Conservation (phyloP, 2,888 invertebrate species). For the Flexamia atlantica region DNA sequence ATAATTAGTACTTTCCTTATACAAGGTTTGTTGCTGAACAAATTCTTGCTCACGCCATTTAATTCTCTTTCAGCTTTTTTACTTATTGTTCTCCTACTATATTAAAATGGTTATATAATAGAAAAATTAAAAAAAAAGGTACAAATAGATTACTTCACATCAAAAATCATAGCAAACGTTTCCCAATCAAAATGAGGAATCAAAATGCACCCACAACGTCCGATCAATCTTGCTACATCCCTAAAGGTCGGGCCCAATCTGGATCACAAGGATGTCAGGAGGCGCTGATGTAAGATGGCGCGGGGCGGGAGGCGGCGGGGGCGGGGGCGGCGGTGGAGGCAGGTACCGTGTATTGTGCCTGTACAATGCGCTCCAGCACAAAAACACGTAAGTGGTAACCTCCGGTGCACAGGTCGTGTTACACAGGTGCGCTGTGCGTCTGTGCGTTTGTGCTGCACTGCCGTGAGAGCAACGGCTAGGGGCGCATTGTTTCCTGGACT, state of each 20-base stretch:
- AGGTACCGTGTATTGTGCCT: conserved; percentile 20
- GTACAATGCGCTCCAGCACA: not conserved
- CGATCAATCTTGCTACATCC: too few species aligned
- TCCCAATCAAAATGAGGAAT: not conserved
- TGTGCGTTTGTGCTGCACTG: not conserved
- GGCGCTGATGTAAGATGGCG: conserved; percentile 7
- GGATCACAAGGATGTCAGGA: conserved; percentile 10
- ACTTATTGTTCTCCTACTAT: too few species aligned
- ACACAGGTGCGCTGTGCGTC: not conserved
- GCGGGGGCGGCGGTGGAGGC: not conserved
- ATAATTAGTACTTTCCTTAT: too few species aligned
- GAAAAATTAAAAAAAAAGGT: too few species aligned
- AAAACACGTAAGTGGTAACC: conserved; percentile 30
- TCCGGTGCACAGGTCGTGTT: not conserved
- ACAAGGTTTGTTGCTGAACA: too few species aligned
- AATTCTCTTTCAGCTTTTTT: too few species aligned
- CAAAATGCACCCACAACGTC: not conserved
- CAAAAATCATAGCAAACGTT: too few species aligned
- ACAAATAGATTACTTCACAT: too few species aligned
- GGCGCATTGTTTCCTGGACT: not conserved
- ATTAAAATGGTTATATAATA: too few species aligned
- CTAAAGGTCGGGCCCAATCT: not conserved
- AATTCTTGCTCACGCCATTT: too few species aligned
- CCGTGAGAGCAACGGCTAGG: not conserved
- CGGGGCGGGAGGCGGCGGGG: not conserved